phyloP scores from a whole-genome alignment of 1,140 invertebrate genomes.

The Lineus longissimus region DNA sequence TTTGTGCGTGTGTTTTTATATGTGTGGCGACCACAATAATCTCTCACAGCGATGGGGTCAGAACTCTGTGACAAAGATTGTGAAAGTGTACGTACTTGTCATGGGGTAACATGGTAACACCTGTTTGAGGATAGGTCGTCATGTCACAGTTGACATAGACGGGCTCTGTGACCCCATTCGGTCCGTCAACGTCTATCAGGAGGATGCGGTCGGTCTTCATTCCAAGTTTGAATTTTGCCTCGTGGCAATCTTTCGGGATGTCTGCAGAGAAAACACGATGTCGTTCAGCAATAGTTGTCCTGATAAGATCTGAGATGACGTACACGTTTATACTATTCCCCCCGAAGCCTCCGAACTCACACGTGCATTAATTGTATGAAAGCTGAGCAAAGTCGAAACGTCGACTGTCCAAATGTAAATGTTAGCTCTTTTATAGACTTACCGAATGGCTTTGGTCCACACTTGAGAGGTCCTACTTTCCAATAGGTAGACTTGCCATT shows the following conservation, averaged over 20 bases:
- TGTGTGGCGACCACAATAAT: no score
- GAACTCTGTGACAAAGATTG: no score
- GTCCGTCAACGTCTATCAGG: conserved; percentile 21
- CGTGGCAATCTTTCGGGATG: conserved; percentile 35
- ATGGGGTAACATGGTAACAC: no score
- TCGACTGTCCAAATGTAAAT: no score
- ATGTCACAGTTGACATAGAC: conserved; percentile 37
- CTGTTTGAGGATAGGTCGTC: no score
- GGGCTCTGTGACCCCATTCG: conserved; percentile 15
- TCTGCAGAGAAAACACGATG: conserved; percentile 20
- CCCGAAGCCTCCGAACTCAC: background rate
- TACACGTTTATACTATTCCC: background rate
- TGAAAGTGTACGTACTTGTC: no score
- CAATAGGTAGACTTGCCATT: conserved; percentile 9
- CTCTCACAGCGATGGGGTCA: no score
- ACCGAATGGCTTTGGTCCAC: conserved; percentile 18
- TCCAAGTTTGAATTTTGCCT: conserved; percentile 21
- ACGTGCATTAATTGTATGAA: no score
- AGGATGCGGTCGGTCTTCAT: conserved; percentile 26
- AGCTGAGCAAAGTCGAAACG: no score
- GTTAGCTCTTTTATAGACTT: no score
- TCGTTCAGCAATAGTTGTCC: background rate
- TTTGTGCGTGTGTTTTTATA: no score
- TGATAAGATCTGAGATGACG: background rate
- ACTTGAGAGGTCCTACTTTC: conserved; percentile 21